Evolutionary conservation across 30 jellyfish, hydroid and myxozoan species (phyloP).

Genomic region (Chironex yamaguchii): DNA sequence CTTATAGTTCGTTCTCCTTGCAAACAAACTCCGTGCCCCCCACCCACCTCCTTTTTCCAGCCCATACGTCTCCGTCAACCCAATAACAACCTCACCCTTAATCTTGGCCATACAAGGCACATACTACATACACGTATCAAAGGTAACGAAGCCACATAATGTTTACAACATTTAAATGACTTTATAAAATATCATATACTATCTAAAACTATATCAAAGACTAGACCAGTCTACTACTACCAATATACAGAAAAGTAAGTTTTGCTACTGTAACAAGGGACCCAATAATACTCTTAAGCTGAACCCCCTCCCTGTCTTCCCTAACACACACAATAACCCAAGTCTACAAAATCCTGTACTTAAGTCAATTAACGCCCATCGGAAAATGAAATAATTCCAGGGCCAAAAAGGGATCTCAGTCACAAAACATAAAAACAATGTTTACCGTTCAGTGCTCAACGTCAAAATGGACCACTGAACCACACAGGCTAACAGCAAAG

Average conservation of each 20-base stretch:
- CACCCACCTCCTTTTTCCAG: too few relatives aligned
- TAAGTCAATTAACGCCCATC: neutral
- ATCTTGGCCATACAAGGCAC: too few relatives aligned
- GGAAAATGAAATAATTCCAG: neutral
- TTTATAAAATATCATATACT: neutral
- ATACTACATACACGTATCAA: too few relatives aligned
- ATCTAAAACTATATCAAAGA: neutral
- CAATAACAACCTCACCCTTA: too few relatives aligned
- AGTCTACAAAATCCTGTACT: neutral
- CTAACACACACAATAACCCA: too few relatives aligned
- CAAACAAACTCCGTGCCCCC: too few relatives aligned
- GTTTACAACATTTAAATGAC: neutral
- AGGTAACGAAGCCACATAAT: neutral
- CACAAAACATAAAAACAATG: neutral
- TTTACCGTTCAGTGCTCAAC: neutral
- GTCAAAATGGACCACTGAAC: neutral
- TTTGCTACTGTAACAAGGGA: neutral
- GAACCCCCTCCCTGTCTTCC: too few relatives aligned
- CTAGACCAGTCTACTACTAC: neutral
- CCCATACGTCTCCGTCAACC: too few relatives aligned
- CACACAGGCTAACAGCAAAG: too few relatives aligned
- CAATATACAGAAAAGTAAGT: neutral
- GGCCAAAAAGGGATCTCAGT: neutral
- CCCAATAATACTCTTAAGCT: too few relatives aligned
- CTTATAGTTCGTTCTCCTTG: too few relatives aligned